A percentile compares a stretch with the other conserved stretches of the same genome.
phyloP scores from a whole-genome alignment of 2,797 vertebrate genomes.

The Moxostoma hubbsi region DNA sequence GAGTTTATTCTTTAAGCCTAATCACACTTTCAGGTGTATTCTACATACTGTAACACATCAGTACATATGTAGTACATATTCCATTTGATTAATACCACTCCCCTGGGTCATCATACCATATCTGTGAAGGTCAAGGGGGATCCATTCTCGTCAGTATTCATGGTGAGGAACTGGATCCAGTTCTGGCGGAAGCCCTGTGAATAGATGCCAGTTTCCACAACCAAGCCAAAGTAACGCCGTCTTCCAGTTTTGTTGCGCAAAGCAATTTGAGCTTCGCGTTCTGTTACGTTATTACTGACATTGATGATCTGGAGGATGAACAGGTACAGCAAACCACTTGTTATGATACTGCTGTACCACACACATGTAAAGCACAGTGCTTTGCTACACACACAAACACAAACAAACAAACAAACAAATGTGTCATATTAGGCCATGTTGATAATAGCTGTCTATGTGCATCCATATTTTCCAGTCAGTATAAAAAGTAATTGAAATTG shows the following conservation, averaged over 20 bases:
- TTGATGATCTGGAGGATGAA: slow-evolving; percentile 92
- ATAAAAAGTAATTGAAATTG: not conserved
- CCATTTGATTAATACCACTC: not conserved
- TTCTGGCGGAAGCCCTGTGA: slow-evolving; percentile 86
- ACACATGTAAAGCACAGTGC: slow-evolving; percentile 95
- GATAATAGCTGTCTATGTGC: not conserved
- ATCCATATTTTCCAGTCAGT: not conserved
- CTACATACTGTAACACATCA: not conserved
- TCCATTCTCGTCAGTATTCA: slow-evolving; percentile 59
- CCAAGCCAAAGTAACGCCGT: slow-evolving; percentile 84
- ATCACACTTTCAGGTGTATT: not conserved
- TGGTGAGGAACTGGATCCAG: slow-evolving; percentile 90
- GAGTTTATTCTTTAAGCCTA: not conserved
- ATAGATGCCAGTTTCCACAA: slow-evolving; percentile 87
- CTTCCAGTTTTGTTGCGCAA: slow-evolving; percentile 84
- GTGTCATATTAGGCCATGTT: not conserved
- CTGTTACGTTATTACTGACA: slow-evolving; percentile 94
- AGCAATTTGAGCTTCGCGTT: slow-evolving; percentile 88
- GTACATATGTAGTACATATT: not conserved
- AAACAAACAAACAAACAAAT: slow-evolving; percentile 17
- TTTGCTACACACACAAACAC: slow-evolving; percentile 73
- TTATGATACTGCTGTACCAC: slow-evolving; percentile 93
- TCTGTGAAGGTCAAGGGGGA: slow-evolving; percentile 56
- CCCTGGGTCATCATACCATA: slow-evolving; percentile 40
- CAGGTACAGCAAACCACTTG: slow-evolving; percentile 88